Conservation (phyloP, 2,113 vertebrate species). For the Cyanoliseus patagonus region DNA sequence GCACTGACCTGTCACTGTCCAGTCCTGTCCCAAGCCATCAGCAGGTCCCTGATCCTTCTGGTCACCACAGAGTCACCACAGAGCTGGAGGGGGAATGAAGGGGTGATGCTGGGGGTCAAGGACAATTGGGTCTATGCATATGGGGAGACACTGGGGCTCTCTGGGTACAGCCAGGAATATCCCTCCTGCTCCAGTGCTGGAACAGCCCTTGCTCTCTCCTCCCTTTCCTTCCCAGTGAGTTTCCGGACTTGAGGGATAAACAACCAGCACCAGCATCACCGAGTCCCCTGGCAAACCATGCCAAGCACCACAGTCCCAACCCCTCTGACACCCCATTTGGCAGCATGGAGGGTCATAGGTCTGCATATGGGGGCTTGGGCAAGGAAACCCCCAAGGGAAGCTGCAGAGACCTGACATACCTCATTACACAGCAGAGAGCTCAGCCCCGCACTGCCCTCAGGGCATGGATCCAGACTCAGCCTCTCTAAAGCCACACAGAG, state of each 20-base stretch:
- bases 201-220: background rate
- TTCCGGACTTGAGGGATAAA: conserved; percentile 25
- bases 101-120: fast-evolving
- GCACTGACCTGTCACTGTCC: background rate
- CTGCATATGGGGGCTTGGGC: fast-evolving
- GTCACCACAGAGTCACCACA: background rate
- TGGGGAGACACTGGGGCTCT: fast-evolving
- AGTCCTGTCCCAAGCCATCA: background rate
- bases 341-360: fast-evolving
- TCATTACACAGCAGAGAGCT: fast-evolving
- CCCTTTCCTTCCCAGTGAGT: conserved; percentile 20
- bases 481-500: background rate
- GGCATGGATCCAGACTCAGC: fast-evolving
- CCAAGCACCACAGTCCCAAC: fast-evolving
- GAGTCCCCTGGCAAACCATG: background rate
- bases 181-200: fast-evolving
- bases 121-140: fast-evolving
- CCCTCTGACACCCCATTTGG: fast-evolving
- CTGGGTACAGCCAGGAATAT: background rate
- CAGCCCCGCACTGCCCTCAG: fast-evolving
- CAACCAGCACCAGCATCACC: background rate
- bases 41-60: background rate
- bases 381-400: fast-evolving
- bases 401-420: background rate
- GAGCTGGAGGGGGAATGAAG: background rate